These are phyloP conservation scores for Empis livida DNA, from an alignment of 2,888 invertebrate genomes.

Conservation along the genomic window DNA sequence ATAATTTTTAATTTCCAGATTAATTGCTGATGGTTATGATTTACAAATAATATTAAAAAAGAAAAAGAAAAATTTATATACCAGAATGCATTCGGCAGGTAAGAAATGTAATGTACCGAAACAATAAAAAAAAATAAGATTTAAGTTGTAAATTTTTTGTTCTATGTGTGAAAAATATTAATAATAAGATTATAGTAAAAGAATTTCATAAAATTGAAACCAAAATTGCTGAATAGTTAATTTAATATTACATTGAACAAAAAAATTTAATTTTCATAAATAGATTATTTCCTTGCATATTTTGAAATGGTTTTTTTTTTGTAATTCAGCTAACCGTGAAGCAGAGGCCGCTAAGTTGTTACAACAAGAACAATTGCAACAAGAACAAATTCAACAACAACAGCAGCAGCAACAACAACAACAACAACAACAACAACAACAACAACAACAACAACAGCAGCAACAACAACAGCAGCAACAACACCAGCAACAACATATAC, in stretches of 20 bases:
- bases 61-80: constrained; percentile 32
- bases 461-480: not conserved
- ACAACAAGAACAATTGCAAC: not conserved
- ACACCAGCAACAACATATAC: not conserved
- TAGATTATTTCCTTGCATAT: not conserved
- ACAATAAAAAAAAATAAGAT: too few species aligned
- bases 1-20: constrained; percentile 16
- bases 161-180: too few species aligned
- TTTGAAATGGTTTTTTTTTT: not conserved
- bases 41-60: constrained; percentile 31
- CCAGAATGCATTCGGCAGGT: constrained; percentile 32
- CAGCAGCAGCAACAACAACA: not conserved
- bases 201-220: too few species aligned
- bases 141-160: too few species aligned
- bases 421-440: not conserved
- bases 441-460: not conserved
- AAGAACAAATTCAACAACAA: not conserved
- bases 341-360: not conserved
- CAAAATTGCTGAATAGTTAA: not conserved
- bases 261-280: not conserved
- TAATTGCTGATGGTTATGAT: constrained; percentile 27
- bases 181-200: too few species aligned
- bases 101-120: constrained; percentile 6
- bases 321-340: not conserved
- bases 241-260: constrained; percentile 1